Conservation (phyloP, 2,888 invertebrate species). For the Neoascia interrupta region DNA sequence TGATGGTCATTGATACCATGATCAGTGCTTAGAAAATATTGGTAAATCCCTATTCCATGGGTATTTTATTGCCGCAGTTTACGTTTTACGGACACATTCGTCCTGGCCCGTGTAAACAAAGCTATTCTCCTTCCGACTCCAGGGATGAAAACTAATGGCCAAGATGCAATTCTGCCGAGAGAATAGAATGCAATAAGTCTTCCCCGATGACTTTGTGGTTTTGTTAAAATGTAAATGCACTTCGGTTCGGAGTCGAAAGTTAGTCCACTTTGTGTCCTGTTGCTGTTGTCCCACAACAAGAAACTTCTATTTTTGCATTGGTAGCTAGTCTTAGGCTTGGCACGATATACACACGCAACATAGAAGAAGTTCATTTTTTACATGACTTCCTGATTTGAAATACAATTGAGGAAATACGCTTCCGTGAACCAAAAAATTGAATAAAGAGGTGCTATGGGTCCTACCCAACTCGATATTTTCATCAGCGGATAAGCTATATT, state of each 20-base stretch:
- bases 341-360: too few species aligned
- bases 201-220: slow-evolving; percentile 53
- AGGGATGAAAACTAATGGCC: slow-evolving; percentile 56
- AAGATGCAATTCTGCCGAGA: too few species aligned
- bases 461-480: too few species aligned
- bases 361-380: too few species aligned
- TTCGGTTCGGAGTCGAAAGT: slow-evolving; percentile 40
- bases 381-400: too few species aligned
- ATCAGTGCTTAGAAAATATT: slow-evolving; percentile 54
- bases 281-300: too few species aligned
- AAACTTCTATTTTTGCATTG: too few species aligned
- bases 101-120: slow-evolving; percentile 37
- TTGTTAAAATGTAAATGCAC: slow-evolving; percentile 61
- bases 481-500: too few species aligned
- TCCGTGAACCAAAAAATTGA: too few species aligned
- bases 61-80: slow-evolving; percentile 61
- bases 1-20: slow-evolving; percentile 60
- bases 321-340: too few species aligned
- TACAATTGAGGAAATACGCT: too few species aligned
- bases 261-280: slow-evolving; percentile 27
- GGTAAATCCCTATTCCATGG: slow-evolving; percentile 54
- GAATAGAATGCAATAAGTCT: slow-evolving; percentile 59
- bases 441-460: too few species aligned
- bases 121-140: slow-evolving; percentile 25
- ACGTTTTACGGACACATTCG: slow-evolving; percentile 29